These are phyloP conservation scores for Scotopteryx bipunctaria DNA, from an alignment of 2,888 invertebrate genomes.

Conservation along the genomic window DNA sequence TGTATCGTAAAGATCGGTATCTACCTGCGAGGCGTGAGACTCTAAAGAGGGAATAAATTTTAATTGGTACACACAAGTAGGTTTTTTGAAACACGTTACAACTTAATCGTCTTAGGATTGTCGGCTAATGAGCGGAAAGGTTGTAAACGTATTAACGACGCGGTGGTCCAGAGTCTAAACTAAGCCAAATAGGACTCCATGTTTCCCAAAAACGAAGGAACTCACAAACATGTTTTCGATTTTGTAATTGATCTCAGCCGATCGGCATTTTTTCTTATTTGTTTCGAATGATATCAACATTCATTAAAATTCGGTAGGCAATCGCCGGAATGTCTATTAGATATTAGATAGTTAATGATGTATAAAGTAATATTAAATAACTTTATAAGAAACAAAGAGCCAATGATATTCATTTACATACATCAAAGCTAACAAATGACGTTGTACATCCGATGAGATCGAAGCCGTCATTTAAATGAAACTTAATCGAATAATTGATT, in stretches of 20 bases:
- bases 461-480: slow-evolving; percentile 73
- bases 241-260: slow-evolving; percentile 41
- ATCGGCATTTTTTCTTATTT: slow-evolving; percentile 46
- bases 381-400: slow-evolving; percentile 49
- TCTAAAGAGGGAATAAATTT: slow-evolving; percentile 67
- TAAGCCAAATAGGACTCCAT: slow-evolving; percentile 24
- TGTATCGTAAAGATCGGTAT: slow-evolving; percentile 68
- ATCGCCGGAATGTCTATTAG: slow-evolving; percentile 43
- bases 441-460: slow-evolving; percentile 65
- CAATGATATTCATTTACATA: slow-evolving; percentile 51
- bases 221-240: slow-evolving; percentile 30
- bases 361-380: slow-evolving; percentile 47
- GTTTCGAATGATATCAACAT: slow-evolving; percentile 30
- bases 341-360: slow-evolving; percentile 48
- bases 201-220: slow-evolving; percentile 29
- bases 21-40: slow-evolving; percentile 62
- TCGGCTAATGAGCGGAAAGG: slow-evolving; percentile 79
- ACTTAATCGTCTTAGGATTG: slow-evolving; percentile 74
- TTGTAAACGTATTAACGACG: slow-evolving; percentile 69
- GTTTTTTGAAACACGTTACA: slow-evolving; percentile 72
- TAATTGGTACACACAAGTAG: slow-evolving; percentile 71
- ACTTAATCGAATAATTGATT: slow-evolving; percentile 82
- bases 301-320: slow-evolving; percentile 36
- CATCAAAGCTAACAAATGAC: slow-evolving; percentile 65
- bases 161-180: slow-evolving; percentile 56